Percentiles rank a stretch among this genome's conserved stretches.
These are phyloP conservation scores for Pogonocherus hispidulus DNA, from an alignment of 2,888 invertebrate genomes.

Conservation along the genomic window DNA sequence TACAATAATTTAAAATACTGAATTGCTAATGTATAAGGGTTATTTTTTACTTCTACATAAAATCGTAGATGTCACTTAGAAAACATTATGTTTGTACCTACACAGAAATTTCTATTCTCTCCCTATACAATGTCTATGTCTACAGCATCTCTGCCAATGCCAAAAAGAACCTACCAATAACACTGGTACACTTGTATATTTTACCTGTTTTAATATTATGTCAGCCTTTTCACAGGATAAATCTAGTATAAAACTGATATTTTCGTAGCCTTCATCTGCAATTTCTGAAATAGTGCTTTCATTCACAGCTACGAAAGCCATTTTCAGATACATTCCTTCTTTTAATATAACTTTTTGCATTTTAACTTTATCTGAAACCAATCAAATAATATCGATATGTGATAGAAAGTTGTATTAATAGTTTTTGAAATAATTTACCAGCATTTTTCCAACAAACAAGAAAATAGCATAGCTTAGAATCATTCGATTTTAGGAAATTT, in stretches of 20 bases:
- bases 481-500: not conserved
- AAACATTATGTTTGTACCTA: too few relatives aligned
- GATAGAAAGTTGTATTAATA: not conserved
- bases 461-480: conserved; percentile 16
- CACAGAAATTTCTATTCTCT: too few relatives aligned
- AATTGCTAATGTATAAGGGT: too few relatives aligned
- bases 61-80: too few relatives aligned
- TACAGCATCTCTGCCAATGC: too few relatives aligned
- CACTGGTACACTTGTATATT: too few relatives aligned
- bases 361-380: conserved; percentile 29
- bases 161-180: too few relatives aligned
- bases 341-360: conserved; percentile 23
- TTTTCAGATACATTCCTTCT: conserved; percentile 4
- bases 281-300: not conserved
- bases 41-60: too few relatives aligned
- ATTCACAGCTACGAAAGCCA: not conserved
- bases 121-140: too few relatives aligned
- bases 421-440: not conserved
- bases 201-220: conserved; percentile 17
- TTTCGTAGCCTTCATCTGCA: conserved; percentile 7
- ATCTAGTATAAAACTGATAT: conserved; percentile 23
- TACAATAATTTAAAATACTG: too few relatives aligned
- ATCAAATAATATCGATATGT: not conserved
- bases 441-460: conserved; percentile 18
- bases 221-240: conserved; percentile 16